A percentile compares a stretch with the other conserved stretches of the same genome.
These are phyloP conservation scores for Amaurobius ferox DNA, from an alignment of 2,888 invertebrate species.

Conservation along the genomic window DNA sequence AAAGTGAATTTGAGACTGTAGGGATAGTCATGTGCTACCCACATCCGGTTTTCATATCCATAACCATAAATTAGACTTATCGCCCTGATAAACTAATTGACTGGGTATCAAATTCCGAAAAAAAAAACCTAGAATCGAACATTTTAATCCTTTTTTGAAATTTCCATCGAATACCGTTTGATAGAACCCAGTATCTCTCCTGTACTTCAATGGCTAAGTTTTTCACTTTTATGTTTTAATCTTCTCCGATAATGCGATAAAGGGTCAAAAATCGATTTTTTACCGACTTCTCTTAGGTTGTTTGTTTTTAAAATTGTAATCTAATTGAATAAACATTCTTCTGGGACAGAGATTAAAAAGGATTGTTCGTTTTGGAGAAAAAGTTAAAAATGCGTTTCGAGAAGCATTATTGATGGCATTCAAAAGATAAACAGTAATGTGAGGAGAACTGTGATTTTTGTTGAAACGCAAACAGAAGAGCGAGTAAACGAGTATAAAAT, in stretches of 20 bases:
- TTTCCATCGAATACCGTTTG: constrained; percentile 13
- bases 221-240: constrained; percentile 27
- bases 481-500: no score
- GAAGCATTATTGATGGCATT: not conserved
- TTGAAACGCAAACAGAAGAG: no score
- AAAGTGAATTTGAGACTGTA: no score
- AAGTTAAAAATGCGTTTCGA: not conserved
- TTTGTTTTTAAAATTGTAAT: not conserved
- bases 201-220: not conserved
- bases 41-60: not conserved
- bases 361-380: not conserved
- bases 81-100: constrained; percentile 1
- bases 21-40: no score
- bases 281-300: not conserved
- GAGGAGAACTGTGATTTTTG: not conserved
- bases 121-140: not conserved
- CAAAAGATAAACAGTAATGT: not conserved
- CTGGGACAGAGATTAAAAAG: constrained; percentile 16
- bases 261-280: constrained; percentile 7
- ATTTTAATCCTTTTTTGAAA: constrained; percentile 4
- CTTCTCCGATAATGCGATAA: constrained; percentile 18
- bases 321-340: constrained; percentile 23
- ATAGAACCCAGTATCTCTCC: not conserved
- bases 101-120: not conserved
- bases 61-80: constrained; percentile 18